Evolutionary conservation across 1,140 invertebrate genomes (phyloP), one percentile per base, ranked within the genome.

Genomic region (Diorhabda carinulata): DNA sequence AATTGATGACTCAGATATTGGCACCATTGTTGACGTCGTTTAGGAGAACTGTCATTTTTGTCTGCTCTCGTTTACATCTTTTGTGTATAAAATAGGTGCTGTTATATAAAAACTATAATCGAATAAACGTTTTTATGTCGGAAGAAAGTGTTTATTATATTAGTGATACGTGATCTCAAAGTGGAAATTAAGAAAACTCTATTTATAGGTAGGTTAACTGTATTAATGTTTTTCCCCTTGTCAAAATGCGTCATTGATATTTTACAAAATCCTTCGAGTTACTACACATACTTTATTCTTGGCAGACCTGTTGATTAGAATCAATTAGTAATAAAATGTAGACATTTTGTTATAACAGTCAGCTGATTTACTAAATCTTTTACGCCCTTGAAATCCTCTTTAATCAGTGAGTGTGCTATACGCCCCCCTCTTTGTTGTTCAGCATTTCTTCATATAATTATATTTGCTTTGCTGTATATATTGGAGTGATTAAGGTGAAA

Each of bases 51-150:
- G 64, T 65, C 64, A 57, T 65, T 57, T 52, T 65, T 65, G 64
- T 65, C 64, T 57, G 64, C 52, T 65, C 47, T 65, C 40, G 47
- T 41, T 65, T 65, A 57, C 40, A 43, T 65, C 64, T 65, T 57
- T 65, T 65, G 64, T 65, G 52, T 65, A 65, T 65, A 65, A 65
- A 62, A 65, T 65, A 57, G 64, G 64, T 65, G 64, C 64, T 65
- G 57, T 57, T 40, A 8, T 65, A 65, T 56, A 10, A 41, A 65
- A 57, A 65, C 41, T 56, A 57, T 57, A 57, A 41, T 65, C 47
- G 44, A 65, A 10, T 65, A 65, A 42, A 41, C 47, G 64, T 65
- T 65, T 62, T 65, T 65, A 65, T 65, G 64, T 65, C 64, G 45
- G 10, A 65, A 45, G 52, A 56, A 65, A 65, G 47, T 65, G 64